A percentile compares a stretch with the other conserved stretches of the same genome.
phyloP scores from a whole-genome alignment of 2,797 vertebrate species.

The Martes flavigula region DNA sequence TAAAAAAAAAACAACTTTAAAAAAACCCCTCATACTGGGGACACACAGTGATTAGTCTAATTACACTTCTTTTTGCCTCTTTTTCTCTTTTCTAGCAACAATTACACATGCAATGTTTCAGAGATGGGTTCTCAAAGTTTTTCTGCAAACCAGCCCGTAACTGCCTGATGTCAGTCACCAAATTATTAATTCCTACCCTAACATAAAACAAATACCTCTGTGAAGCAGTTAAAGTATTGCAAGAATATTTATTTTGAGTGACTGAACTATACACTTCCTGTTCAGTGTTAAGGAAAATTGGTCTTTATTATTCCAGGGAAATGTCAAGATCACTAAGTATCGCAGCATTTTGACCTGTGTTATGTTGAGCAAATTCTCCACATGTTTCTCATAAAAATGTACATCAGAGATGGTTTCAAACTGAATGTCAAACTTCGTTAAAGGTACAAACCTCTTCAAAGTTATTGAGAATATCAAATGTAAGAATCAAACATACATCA shows the following conservation, averaged over 20 bases:
- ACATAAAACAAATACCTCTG: slow-evolving; percentile 58
- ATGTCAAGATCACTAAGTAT: slow-evolving; percentile 78
- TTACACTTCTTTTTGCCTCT: background rate
- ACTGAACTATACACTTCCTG: slow-evolving; percentile 65
- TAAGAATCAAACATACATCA: background rate
- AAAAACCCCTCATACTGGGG: background rate
- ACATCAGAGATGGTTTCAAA: slow-evolving; percentile 77
- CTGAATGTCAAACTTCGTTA: slow-evolving; percentile 80
- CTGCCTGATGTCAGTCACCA: background rate
- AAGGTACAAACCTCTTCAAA: slow-evolving; percentile 72
- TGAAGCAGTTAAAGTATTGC: slow-evolving; percentile 43
- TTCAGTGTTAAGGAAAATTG: slow-evolving; percentile 75
- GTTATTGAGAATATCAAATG: slow-evolving; percentile 58
- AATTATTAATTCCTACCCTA: slow-evolving; percentile 61
- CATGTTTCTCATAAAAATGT: slow-evolving; percentile 82
- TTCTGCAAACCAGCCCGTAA: background rate
- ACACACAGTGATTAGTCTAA: background rate
- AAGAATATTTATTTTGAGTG: slow-evolving; percentile 53
- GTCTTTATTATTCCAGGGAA: slow-evolving; percentile 81
- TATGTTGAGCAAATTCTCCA: slow-evolving; percentile 77
- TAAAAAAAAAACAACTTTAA: no score
- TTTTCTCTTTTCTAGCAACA: background rate
- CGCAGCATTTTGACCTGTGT: slow-evolving; percentile 76
- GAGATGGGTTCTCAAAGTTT: background rate
- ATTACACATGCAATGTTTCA: background rate